Conservation (phyloP, 2,888 invertebrate genomes). For the Aphidius colemani region DNA sequence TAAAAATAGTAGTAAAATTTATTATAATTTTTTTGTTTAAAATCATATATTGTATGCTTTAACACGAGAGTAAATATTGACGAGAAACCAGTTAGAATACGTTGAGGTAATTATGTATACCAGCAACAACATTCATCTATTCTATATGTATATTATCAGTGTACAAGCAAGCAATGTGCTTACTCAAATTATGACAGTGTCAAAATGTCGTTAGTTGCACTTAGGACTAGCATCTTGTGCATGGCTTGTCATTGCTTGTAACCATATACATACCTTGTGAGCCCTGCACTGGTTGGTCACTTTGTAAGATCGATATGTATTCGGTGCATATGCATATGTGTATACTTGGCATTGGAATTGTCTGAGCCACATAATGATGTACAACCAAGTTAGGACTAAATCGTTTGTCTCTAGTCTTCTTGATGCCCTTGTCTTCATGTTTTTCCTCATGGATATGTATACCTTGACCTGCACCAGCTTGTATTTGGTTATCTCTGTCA, state of each 20-base stretch:
- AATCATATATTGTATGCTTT: slow-evolving; percentile 1
- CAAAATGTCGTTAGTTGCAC: slow-evolving; percentile 46
- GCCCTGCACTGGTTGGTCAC: no score
- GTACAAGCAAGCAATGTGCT: background rate
- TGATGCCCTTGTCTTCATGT: slow-evolving; percentile 2
- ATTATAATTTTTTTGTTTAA: no score
- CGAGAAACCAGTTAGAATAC: slow-evolving; percentile 47
- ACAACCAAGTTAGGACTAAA: background rate
- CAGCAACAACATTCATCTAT: slow-evolving; percentile 40
- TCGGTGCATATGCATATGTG: background rate
- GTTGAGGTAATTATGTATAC: slow-evolving; percentile 47
- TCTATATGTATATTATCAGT: background rate
- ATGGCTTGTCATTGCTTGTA: slow-evolving; percentile 5
- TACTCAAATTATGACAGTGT: slow-evolving; percentile 30
- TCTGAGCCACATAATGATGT: slow-evolving; percentile 3
- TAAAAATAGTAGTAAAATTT: no score
- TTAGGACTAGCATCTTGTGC: slow-evolving; percentile 30
- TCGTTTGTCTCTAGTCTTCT: slow-evolving; percentile 3
- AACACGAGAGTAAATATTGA: slow-evolving; percentile 48
- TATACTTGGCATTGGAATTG: background rate
- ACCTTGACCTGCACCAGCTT: background rate
- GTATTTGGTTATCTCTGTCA: background rate
- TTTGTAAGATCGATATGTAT: no score
- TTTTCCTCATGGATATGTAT: slow-evolving; percentile 3
- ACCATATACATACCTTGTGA: no score